A percentile compares a stretch with the other conserved stretches of the same genome.
Conservation (phyloP, 1,140 invertebrate species). For the Macrobrachium nipponense region DNA sequence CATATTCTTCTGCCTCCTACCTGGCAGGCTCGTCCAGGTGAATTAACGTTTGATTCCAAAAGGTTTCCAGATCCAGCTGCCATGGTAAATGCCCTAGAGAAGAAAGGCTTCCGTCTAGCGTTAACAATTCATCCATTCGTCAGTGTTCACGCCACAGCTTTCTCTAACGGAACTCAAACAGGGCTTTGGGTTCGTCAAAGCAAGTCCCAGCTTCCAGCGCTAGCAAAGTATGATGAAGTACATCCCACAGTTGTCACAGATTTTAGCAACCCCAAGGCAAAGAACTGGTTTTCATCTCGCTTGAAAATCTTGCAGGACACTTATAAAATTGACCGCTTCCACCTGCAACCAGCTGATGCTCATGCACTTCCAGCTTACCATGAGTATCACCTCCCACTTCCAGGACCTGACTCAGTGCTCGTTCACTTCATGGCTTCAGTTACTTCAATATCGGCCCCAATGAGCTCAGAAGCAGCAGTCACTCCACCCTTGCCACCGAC, state of each 20-base stretch:
- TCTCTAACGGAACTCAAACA: slow-evolving; percentile 26
- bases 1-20: slow-evolving; percentile 50
- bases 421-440: slow-evolving; percentile 53
- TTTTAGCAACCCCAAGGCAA: slow-evolving; percentile 51
- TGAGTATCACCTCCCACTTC: slow-evolving; percentile 33
- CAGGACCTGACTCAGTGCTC: slow-evolving; percentile 38
- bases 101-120: slow-evolving; percentile 47
- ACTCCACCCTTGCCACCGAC: slow-evolving; percentile 57
- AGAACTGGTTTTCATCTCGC: slow-evolving; percentile 34
- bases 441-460: slow-evolving; percentile 41
- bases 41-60: slow-evolving; percentile 43
- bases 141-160: slow-evolving; percentile 36
- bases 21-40: slow-evolving; percentile 49
- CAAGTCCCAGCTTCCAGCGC: slow-evolving; percentile 42
- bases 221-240: slow-evolving; percentile 31
- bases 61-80: slow-evolving; percentile 49
- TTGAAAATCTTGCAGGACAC: slow-evolving; percentile 23
- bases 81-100: slow-evolving; percentile 1
- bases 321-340: slow-evolving; percentile 55
- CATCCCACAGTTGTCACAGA: slow-evolving; percentile 47
- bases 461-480: slow-evolving; percentile 55
- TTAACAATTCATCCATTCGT: slow-evolving; percentile 50
- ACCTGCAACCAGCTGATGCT: slow-evolving; percentile 55
- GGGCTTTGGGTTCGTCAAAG: slow-evolving; percentile 49
- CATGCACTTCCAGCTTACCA: slow-evolving; percentile 41